Evolutionary conservation across 2,113 vertebrate genomes (phyloP), one percentile per base, ranked within the genome.

Genomic region (Crotalus tigris): DNA sequence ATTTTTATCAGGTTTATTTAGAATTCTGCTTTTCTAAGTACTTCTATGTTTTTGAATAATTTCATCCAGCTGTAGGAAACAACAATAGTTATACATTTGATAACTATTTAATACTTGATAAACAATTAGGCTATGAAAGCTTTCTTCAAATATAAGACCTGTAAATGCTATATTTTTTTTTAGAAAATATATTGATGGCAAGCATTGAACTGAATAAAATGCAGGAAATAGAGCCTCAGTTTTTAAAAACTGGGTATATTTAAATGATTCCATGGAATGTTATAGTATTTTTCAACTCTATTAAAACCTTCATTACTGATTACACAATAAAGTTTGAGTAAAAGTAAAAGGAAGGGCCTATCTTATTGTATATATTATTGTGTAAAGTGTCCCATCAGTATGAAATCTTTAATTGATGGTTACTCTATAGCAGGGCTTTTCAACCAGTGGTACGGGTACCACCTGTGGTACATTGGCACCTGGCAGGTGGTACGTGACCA

Each of bases 1-100:
- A 53, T 59, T 59, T 88, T 57, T 29, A 86, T 91, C 90, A 89
- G 10, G 10, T 26, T 26, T 90, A 21, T 3, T 85, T 1, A 89
- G 55, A 58, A 85, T 4, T 33, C 44, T 26, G 69, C 29, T 92
- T 85, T 92, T 21, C 92, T 88, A 89, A 13, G 44, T 59, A 61
- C 11, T 44, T 39, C 33, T 39, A 39, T 58, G 39, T 10, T 59
- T 90, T 29, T n/a, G 10, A 59, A 58, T 85, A 64, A 29, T 49
- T 92, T 29, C 59, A 44, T 13, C n/a, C 19, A 88, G 21, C 49
- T 23, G 26, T 26, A 69, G 24, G 24, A 51, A 39, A 17, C 9
- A 92, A 69, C 29, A 93, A 85, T 90, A 94, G 92, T 91, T 92
- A 54, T 10, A 21, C 86, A 59, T 94, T 94, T 92, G 93, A 26